Percentiles rank a stretch among this genome's conserved stretches.
phyloP scores from a whole-genome alignment of 2,113 vertebrate species.

The Laterallus jamaicensis region DNA sequence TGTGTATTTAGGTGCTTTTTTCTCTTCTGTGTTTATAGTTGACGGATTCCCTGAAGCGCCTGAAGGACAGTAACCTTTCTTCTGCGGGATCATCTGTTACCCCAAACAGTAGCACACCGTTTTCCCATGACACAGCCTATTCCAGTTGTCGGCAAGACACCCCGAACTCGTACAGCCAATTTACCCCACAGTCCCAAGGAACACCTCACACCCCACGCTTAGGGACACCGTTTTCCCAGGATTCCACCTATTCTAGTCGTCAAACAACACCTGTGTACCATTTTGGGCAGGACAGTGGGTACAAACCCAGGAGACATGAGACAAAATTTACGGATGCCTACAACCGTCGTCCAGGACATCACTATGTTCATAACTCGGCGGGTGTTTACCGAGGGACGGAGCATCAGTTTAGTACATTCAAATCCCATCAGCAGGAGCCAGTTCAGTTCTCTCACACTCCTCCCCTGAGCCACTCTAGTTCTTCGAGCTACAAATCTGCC shows the following conservation, averaged over 20 bases:
- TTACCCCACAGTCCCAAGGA: slow-evolving; percentile 89
- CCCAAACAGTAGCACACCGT: slow-evolving; percentile 89
- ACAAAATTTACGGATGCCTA: slow-evolving; percentile 95
- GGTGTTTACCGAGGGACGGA: slow-evolving; percentile 78
- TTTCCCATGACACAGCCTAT: slow-evolving; percentile 94
- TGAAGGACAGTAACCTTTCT: slow-evolving; percentile 82
- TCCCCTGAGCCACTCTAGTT: slow-evolving; percentile 76
- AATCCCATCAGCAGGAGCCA: slow-evolving; percentile 81
- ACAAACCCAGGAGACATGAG: slow-evolving; percentile 90
- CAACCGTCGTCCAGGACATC: slow-evolving; percentile 90
- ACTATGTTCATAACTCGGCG: slow-evolving; percentile 80
- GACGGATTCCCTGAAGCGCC: slow-evolving; percentile 83
- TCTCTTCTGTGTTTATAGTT: slow-evolving; percentile 47
- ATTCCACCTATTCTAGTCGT: slow-evolving; percentile 93
- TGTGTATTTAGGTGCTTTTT: slow-evolving; percentile 16
- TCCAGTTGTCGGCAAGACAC: slow-evolving; percentile 95
- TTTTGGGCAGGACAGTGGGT: slow-evolving; percentile 83
- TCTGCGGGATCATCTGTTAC: slow-evolving; percentile 79
- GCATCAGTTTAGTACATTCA: slow-evolving; percentile 77
- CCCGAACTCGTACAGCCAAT: slow-evolving; percentile 88
- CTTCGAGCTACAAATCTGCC: slow-evolving; percentile 83
- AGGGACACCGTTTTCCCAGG: slow-evolving; percentile 94
- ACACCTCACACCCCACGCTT: slow-evolving; percentile 90
- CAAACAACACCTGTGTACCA: slow-evolving; percentile 92
- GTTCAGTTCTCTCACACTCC: slow-evolving; percentile 82